phyloP scores from a whole-genome alignment of 2,797 vertebrate species.

The Acestrorhynchus altus region DNA sequence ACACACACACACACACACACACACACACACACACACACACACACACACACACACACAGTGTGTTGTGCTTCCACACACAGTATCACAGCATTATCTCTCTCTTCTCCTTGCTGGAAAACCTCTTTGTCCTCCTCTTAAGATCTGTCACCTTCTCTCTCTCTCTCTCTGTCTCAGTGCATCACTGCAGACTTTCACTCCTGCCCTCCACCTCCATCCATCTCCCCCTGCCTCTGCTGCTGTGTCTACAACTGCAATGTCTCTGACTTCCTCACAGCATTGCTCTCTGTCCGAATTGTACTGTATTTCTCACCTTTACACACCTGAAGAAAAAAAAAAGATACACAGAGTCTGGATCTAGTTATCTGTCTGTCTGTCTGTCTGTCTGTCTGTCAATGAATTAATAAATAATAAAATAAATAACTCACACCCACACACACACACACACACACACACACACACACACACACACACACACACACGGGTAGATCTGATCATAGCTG shows the following conservation, averaged over 20 bases:
- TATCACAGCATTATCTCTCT: constrained; percentile 9
- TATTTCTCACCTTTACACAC: not conserved
- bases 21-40: constrained; percentile 7
- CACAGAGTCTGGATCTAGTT: no score
- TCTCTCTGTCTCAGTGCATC: constrained; percentile 12
- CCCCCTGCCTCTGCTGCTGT: constrained; percentile 7
- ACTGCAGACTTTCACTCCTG: constrained; percentile 15
- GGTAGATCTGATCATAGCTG: not conserved
- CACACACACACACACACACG: no score
- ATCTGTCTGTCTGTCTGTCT: no score
- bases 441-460: no score
- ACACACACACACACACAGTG: not conserved
- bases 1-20: not conserved
- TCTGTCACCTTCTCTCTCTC: constrained; percentile 15
- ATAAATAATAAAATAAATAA: not conserved
- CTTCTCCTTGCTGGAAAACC: not conserved
- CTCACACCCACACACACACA: no score
- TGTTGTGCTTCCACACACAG: not conserved
- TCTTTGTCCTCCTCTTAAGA: not conserved
- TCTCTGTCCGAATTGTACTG: constrained; percentile 51
- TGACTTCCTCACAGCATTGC: not conserved
- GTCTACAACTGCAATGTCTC: constrained; percentile 10
- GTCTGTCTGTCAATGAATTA: not conserved
- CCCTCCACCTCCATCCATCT: constrained; percentile 22
- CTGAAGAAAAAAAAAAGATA: not conserved